These are phyloP conservation scores for Dipus sagitta DNA, from an alignment of 2,797 vertebrate species.

Conservation along the genomic window DNA sequence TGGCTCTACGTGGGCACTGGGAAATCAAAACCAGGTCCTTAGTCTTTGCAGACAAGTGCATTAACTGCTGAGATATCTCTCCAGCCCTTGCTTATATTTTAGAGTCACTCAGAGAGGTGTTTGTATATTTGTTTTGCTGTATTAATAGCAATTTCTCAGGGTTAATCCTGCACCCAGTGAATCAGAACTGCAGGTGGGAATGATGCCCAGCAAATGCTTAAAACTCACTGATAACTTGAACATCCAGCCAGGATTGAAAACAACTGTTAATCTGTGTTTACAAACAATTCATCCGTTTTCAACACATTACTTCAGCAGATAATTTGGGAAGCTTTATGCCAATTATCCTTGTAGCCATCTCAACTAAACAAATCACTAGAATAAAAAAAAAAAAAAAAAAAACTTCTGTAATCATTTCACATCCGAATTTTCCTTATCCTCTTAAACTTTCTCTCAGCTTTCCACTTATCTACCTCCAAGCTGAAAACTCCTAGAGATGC, in stretches of 20 bases:
- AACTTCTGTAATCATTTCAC: background rate
- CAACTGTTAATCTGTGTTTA: background rate
- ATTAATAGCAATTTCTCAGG: background rate
- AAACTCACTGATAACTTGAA: background rate
- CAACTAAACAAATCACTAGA: background rate
- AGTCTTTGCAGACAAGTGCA: too few relatives aligned
- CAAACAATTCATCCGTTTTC: background rate
- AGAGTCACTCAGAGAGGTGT: background rate
- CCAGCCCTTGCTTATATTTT: background rate
- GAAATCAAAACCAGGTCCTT: too few relatives aligned
- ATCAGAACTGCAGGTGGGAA: background rate
- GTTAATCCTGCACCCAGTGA: background rate
- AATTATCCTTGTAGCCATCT: background rate
- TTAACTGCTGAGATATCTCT: too few relatives aligned
- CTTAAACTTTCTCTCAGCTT: background rate
- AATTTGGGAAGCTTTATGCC: background rate
- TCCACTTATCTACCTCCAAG: background rate
- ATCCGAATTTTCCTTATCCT: background rate
- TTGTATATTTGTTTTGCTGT: background rate
- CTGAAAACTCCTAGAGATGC: background rate
- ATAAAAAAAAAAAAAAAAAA: background rate
- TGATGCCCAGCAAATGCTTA: background rate
- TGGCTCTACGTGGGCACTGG: too few relatives aligned
- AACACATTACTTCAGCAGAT: background rate
- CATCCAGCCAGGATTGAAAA: background rate